Base-by-base conservation (phyloP, 2,888 invertebrate genomes). In the Bembecia ichneumoniformis region DNA sequence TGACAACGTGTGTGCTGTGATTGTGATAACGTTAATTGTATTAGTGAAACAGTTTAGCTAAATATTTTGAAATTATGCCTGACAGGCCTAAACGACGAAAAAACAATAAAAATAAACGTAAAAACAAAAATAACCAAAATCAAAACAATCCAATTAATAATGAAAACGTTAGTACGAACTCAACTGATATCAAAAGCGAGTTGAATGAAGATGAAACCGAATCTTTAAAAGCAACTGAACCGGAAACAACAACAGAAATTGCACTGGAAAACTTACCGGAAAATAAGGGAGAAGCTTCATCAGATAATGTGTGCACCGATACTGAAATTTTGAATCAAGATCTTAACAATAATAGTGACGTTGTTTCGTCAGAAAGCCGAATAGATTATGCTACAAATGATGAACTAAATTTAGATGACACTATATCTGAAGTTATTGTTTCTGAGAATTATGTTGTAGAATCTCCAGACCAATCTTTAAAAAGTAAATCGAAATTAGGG, bases 101-200 rank as follows among this genome's bases (percentile, higher is more conserved):
- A 67, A 82, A 82, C 53, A 82, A 82, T 67, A 87, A 81, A 74
- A 84, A 82, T 58, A 84, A 82, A 68, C 75, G 82, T 7, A 87
- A 82, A 66, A 84, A 80, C 62, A 83, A 82, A 68, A 77, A 67
- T 55, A 74, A 71, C 58, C 70, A 62, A 50, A 55, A 63, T 9
- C 36, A 46, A n/a, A 46, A 43, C 11, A 74, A 77, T 49, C 53
- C 48, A 16, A 71, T 59, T 59, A 71, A 54, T 60, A 64, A 55
- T 54, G 60, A 59, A 68, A 69, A 68, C 15, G 58, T 57, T 51
- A 56, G 56, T 34, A 60, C 53, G 57, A 68, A 67, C 55, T 56
- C 63, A 43, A 61, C 60, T 59, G 61, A 60, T 45, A 58, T 51
- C 45, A 44, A 51, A 48, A 52, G 48, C 44, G 47, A 40, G 14